Percentiles rank a stretch among this genome's conserved stretches.
Conservation (phyloP, 2,888 invertebrate species). For the Protula sp. region DNA sequence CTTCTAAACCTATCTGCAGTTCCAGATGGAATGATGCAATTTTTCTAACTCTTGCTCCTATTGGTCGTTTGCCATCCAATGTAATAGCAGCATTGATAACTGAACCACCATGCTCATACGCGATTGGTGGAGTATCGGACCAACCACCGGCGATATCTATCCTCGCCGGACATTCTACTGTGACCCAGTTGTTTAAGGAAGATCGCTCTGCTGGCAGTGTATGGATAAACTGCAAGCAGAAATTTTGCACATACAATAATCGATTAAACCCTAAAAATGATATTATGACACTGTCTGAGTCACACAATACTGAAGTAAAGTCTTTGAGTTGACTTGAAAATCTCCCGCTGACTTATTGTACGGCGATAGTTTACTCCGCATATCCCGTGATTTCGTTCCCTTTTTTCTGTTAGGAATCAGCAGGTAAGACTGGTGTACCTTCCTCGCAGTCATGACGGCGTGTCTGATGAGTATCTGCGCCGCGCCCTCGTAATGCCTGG, state of each 20-base stretch:
- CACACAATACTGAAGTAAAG: too few species aligned
- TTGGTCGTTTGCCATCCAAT: conserved; percentile 56
- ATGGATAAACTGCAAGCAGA: conserved; percentile 25
- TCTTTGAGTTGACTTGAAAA: too few species aligned
- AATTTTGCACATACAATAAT: too few species aligned
- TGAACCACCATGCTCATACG: conserved; percentile 58
- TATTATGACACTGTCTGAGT: too few species aligned
- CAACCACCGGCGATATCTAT: conserved; percentile 59
- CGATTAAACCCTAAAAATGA: too few species aligned
- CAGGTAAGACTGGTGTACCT: too few species aligned
- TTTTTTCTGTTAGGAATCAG: too few species aligned
- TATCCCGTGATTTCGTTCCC: too few species aligned
- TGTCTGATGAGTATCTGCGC: conserved; percentile 55
- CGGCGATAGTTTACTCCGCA: too few species aligned
- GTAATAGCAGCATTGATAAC: conserved; percentile 55
- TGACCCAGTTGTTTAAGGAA: conserved; percentile 50
- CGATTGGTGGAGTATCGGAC: conserved; percentile 61
- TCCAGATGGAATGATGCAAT: conserved; percentile 43
- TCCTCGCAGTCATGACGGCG: conserved; percentile 52
- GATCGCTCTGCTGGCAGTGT: conserved; percentile 27
- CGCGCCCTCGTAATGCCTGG: conserved; percentile 58
- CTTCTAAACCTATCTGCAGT: conserved; percentile 35
- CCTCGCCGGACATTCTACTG: conserved; percentile 55
- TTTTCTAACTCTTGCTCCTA: conserved; percentile 53
- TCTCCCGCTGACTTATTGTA: too few species aligned